Conservation (phyloP, 1,140 invertebrate species). For the Megalopta genalis region DNA sequence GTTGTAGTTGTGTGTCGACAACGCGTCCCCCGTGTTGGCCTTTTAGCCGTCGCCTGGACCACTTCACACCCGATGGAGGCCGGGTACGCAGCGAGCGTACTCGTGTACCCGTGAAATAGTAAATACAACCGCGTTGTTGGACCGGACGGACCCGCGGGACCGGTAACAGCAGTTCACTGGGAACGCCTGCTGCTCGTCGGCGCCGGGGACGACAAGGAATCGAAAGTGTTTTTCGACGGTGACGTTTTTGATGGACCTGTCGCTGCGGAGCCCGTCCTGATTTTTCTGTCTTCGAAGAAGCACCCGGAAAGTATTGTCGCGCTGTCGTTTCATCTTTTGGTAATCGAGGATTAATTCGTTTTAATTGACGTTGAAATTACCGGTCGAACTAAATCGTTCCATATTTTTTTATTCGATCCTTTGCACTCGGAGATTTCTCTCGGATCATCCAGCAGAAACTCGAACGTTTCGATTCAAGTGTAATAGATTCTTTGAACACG, state of each 20-base stretch:
- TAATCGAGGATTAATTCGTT: no score
- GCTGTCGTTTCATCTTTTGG: no score
- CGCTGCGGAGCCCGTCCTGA: no score
- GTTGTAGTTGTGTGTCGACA: conserved; percentile 28
- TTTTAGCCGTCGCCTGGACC: conserved; percentile 1
- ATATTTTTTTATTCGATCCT: no score
- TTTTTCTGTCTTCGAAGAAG: no score
- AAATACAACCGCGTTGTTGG: conserved; percentile 64
- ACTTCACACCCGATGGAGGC: neutral
- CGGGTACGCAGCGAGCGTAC: conserved; percentile 30
- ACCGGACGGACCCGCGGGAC: conserved; percentile 44
- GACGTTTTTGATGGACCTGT: neutral
- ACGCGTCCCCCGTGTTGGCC: conserved; percentile 24
- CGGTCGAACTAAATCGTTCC: no score
- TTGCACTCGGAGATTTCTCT: no score
- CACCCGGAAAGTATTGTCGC: no score
- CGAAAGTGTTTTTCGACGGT: neutral
- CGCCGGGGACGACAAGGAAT: conserved; percentile 8
- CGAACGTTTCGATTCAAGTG: no score
- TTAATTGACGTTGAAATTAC: no score
- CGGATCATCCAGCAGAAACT: no score
- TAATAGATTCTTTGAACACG: no score
- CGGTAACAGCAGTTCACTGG: conserved; percentile 30
- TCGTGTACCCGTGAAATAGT: conserved; percentile 67
- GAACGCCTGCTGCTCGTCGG: neutral